Base-by-base conservation (phyloP, 2,888 invertebrate genomes). In the Leptopilina myrica region DNA sequence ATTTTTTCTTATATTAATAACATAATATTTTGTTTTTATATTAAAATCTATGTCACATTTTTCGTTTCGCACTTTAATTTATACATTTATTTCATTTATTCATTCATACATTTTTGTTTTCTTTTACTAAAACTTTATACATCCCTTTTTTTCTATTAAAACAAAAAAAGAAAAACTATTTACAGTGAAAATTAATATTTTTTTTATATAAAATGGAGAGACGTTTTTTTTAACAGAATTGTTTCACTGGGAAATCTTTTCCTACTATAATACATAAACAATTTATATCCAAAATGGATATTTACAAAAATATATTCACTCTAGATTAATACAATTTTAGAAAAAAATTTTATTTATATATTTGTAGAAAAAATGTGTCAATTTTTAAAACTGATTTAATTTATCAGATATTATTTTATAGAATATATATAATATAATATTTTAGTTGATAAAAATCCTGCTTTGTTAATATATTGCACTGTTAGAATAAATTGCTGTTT, bases 1-100 rank as follows among this genome's bases (percentile, higher is more conserved):
- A 85, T 83, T 49, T 49, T 84, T 84, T 82, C 83, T 89, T 87
- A 88, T 85, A 89, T 88, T 87, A 90, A 87, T 84, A 89, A 88
- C 86, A 85, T 11, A 20, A 20, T 43, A 7, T 43, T 43, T 6
- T 43, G 33, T 83, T 83, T 82, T 86, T 86, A 85, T 86, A 85
- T 87, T 87, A 87, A 20, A 33, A 33, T 84, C 82, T 88, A 86
- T 86, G 67, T 84, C 80, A 80, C 77, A 46, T 62, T 59, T 43
- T 76, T 59, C 40, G 33, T 76, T 66, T 75, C 75, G 43, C 64
- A 59, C 62, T 76, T 79, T 56, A 46, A 49, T 11, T 49, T 43
- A 43, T 43, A 43, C 8, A 43, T 8, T 43, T 43, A 7, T 43
- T 43, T 43, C 11, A 11, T 11, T 49, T 49, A 9, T 12, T 49